Conservation (phyloP, 2,113 vertebrate genomes). For the Peromyscus californicus region DNA sequence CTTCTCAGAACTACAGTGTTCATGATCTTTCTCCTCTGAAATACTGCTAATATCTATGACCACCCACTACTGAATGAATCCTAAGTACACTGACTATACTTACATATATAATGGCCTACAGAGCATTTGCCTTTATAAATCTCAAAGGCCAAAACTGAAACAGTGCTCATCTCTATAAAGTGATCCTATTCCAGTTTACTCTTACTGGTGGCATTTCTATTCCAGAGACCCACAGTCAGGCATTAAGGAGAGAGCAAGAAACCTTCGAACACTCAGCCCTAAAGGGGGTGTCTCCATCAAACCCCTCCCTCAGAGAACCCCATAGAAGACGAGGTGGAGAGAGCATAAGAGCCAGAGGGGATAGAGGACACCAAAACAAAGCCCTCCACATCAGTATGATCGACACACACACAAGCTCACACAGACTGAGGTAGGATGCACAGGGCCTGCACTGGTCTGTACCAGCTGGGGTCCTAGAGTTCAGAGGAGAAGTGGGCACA, state of each 20-base stretch:
- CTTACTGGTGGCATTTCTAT: neutral
- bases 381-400: neutral
- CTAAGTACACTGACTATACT: neutral
- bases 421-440: neutral
- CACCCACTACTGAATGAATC: neutral
- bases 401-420: neutral
- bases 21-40: neutral
- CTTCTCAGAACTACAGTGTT: neutral
- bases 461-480: neutral
- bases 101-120: neutral
- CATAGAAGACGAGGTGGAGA: neutral
- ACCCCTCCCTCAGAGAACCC: neutral
- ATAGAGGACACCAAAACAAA: neutral
- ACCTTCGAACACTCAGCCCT: neutral
- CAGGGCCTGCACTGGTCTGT: neutral
- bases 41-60: neutral
- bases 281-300: neutral
- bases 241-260: neutral
- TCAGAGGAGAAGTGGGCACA: neutral
- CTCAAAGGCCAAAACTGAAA: neutral
- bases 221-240: neutral
- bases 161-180: neutral
- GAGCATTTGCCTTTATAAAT: neutral
- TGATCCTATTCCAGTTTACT: neutral
- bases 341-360: neutral